A percentile compares a stretch with the other conserved stretches of the same genome.
Conservation (phyloP, 2,113 vertebrate genomes). For the Oreochromis tanganicae region DNA sequence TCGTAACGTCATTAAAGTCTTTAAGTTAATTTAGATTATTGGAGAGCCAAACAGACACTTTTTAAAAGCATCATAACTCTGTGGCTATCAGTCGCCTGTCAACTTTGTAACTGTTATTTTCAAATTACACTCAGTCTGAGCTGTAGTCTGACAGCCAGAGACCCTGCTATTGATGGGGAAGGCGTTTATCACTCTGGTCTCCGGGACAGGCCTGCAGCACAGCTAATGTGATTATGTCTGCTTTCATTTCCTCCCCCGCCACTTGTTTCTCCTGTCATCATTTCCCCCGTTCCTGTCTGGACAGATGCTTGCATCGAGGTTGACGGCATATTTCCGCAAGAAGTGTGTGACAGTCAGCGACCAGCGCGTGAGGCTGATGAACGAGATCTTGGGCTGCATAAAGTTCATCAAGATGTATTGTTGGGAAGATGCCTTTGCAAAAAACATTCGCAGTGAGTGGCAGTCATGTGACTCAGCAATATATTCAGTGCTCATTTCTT, state of each 20-base stretch:
- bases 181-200: conserved; percentile 43
- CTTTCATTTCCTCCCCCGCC: conserved; percentile 63
- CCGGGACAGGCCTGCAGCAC: conserved; percentile 23
- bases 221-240: conserved; percentile 54
- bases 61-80: conserved; percentile 17
- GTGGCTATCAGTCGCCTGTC: conserved; percentile 24
- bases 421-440: conserved; percentile 75
- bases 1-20: not conserved
- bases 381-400: conserved; percentile 77
- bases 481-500: not conserved
- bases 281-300: conserved; percentile 35
- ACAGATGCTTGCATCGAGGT: conserved; percentile 76
- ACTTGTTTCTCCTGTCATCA: conserved; percentile 51
- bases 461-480: not conserved
- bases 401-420: conserved; percentile 85
- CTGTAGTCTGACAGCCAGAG: conserved; percentile 14
- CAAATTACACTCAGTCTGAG: conserved; percentile 25
- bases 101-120: conserved; percentile 21
- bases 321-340: conserved; percentile 78
- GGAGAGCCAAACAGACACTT: not conserved
- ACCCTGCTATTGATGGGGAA: conserved; percentile 38
- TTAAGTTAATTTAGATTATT: not conserved
- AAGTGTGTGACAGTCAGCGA: conserved; percentile 77
- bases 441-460: conserved; percentile 73
- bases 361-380: conserved; percentile 77